Percentiles rank a stretch among this genome's conserved stretches.
Conservation (phyloP, 2,888 invertebrate genomes). For the Petrolisthes manimaculis region DNA sequence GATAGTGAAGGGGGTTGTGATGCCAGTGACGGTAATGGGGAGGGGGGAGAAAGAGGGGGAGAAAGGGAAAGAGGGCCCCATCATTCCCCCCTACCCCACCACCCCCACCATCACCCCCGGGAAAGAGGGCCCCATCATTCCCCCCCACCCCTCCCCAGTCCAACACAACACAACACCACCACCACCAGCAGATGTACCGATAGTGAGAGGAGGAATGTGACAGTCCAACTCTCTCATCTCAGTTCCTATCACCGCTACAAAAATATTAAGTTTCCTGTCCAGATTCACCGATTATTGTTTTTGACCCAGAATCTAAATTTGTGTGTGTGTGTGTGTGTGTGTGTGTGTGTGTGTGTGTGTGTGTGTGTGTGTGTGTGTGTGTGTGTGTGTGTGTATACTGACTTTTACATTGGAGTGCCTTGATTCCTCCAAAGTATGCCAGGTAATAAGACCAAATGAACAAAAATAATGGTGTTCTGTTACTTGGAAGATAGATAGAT, state of each 20-base stretch:
- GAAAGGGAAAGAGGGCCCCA: background rate
- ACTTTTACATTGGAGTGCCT: no score
- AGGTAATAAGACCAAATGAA: no score
- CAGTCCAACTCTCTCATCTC: background rate
- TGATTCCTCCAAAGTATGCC: no score
- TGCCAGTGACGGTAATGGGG: background rate
- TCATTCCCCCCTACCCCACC: background rate
- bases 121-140: background rate
- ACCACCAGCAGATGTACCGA: background rate
- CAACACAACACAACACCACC: background rate
- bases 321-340: no score
- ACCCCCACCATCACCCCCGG: background rate
- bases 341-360: no score
- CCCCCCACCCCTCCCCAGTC: background rate
- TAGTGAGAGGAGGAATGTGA: background rate
- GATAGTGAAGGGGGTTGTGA: no score
- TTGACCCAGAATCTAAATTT: no score
- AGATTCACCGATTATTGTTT: background rate
- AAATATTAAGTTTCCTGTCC: conserved; percentile 15
- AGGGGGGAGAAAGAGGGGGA: background rate
- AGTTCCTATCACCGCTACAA: background rate
- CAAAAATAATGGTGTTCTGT: no score
- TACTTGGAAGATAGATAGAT: no score
- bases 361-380: no score
- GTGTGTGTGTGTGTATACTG: background rate